Base-by-base conservation (phyloP, 1,140 invertebrate species). In the Hycleus phaleratus region DNA sequence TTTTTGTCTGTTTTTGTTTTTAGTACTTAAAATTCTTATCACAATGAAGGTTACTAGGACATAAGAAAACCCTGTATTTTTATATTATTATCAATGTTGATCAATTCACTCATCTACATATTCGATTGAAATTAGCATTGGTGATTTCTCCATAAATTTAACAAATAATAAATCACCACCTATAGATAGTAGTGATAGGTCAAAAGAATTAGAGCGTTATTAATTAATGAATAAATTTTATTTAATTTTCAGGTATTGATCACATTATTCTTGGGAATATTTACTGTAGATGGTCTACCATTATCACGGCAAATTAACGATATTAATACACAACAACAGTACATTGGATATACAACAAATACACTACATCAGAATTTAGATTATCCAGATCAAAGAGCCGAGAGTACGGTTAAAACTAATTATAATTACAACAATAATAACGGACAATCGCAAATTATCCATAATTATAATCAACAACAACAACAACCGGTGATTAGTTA, bases 361-460 rank as follows among this genome's bases (percentile, higher is more conserved):
- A 54, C 63, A 4, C 46, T 66, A 9, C 64, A 66, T 42, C 25
- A 58, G 2, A 55, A 66, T 38, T 59, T 59, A 12, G 57, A 61
- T 38, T 49, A 63, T 58, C 64, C 64, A 18, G 61, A 61, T 26
- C 40, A 61, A 55, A 11, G 9, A n/a, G 32, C 60, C 12, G 46
- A 60, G 42, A 66, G 64, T 56, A 53, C 52, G 1, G 59, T 66
- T 8, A 50, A 61, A 8, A 59, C 63, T 3, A 49, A 59, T 25
- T 57, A 59, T 26, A 39, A 55, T 11, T 49, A 48, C 46, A 44
- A 12, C 3, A 46, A 38, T 6, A 43, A 25, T 26, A 46, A 48
- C 7, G 9, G 9, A 42, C 6, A 11, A 3, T 5, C 7, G 9
- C 4, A 3, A 26, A 32, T 25, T 9, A 45, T n/a, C 8, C 18